Evolutionary conservation across 2,888 invertebrate genomes (phyloP).

Genomic region (Noctua fimbriata): DNA sequence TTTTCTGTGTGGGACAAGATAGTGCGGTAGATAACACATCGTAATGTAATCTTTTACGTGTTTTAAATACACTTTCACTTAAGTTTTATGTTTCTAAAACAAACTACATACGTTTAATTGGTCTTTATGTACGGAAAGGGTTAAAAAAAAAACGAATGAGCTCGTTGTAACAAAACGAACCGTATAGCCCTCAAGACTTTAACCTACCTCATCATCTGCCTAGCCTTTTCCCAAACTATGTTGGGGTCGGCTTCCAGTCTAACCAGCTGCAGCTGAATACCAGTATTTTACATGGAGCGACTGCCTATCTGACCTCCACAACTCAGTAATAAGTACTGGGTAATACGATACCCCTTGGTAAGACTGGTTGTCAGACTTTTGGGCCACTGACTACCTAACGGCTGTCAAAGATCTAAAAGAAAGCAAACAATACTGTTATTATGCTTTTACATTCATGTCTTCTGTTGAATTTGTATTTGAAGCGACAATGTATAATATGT

Average conservation of each 20-base stretch:
- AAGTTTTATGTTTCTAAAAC: slow-evolving; percentile 7
- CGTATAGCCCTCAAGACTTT: not conserved
- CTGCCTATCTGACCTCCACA: too few species aligned
- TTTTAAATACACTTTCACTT: slow-evolving; percentile 55
- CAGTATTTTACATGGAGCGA: too few species aligned
- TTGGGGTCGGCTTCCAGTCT: too few species aligned
- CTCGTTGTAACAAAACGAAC: too few species aligned
- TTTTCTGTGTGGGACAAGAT: not conserved
- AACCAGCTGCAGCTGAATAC: too few species aligned
- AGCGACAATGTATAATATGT: slow-evolving; percentile 1
- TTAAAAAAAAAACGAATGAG: not conserved
- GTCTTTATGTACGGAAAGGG: not conserved
- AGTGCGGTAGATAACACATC: slow-evolving; percentile 21
- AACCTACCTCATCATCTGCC: too few species aligned
- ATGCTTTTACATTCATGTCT: not conserved
- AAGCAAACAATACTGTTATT: not conserved
- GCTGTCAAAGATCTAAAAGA: not conserved
- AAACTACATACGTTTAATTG: slow-evolving; percentile 11
- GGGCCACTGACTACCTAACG: too few species aligned
- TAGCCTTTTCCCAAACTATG: too few species aligned
- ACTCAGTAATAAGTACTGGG: too few species aligned
- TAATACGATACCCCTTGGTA: too few species aligned
- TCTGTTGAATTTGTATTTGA: not conserved
- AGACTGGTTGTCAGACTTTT: too few species aligned
- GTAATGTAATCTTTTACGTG: slow-evolving; percentile 36